Percentiles rank a stretch among this genome's conserved stretches.
These are phyloP conservation scores for Podarcis cretensis DNA, from an alignment of 2,113 vertebrate species.

Conservation along the genomic window DNA sequence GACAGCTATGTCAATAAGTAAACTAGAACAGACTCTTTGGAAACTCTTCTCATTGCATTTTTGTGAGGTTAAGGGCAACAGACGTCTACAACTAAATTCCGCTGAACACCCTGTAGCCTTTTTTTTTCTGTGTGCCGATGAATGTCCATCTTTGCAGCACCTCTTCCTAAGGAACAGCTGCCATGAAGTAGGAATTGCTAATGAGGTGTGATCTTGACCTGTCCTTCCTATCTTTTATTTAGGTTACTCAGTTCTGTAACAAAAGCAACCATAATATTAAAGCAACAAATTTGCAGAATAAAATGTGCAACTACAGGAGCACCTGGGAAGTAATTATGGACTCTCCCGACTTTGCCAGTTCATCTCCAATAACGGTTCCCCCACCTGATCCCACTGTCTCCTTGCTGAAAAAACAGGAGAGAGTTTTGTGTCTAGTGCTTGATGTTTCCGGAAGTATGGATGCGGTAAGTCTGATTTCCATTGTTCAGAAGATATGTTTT, in stretches of 20 bases:
- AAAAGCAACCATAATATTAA: slow-evolving; percentile 68
- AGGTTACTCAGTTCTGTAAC: slow-evolving; percentile 77
- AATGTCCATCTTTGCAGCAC: not conserved
- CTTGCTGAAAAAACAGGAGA: slow-evolving; percentile 56
- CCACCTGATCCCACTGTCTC: slow-evolving; percentile 54
- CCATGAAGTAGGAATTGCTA: not conserved
- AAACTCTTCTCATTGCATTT: not conserved
- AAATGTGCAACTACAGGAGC: slow-evolving; percentile 71
- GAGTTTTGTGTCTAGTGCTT: slow-evolving; percentile 72
- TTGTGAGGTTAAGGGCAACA: not conserved
- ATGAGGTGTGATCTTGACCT: not conserved
- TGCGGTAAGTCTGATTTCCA: slow-evolving; percentile 45
- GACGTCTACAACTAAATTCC: not conserved
- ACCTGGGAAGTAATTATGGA: slow-evolving; percentile 72
- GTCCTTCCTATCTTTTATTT: slow-evolving; percentile 13
- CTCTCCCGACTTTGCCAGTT: slow-evolving; percentile 66
- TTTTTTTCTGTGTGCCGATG: not conserved
- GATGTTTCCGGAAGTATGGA: slow-evolving; percentile 76
- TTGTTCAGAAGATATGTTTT: not conserved
- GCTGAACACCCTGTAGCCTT: too few relatives aligned
- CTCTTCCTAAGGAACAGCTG: not conserved
- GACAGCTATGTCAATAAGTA: not conserved
- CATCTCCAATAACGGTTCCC: slow-evolving; percentile 13
- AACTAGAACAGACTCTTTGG: not conserved
- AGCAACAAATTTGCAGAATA: slow-evolving; percentile 79